Evolutionary conservation across 2,797 vertebrate species (phyloP).

Genomic region (Moxostoma hubbsi): DNA sequence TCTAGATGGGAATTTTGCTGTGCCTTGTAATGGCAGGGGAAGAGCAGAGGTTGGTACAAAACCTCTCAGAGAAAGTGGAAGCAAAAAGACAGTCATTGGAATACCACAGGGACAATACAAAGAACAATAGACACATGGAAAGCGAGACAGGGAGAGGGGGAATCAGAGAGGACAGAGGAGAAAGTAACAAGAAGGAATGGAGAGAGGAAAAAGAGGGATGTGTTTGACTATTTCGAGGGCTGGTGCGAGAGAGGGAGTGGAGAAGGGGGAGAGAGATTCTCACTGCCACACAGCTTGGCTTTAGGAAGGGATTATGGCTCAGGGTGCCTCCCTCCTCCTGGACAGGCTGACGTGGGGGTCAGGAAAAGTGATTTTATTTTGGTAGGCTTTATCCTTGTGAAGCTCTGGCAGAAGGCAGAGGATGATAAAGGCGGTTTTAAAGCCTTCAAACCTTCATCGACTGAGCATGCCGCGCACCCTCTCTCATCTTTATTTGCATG

Average conservation of each 20-base stretch:
- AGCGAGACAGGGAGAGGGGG: background rate
- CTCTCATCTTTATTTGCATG: slow-evolving; percentile 30
- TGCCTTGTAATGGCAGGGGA: slow-evolving; percentile 51
- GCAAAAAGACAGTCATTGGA: slow-evolving; percentile 56
- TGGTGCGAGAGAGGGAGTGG: background rate
- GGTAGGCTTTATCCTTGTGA: slow-evolving; percentile 61
- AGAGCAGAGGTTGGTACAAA: slow-evolving; percentile 59
- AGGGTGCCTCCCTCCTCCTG: slow-evolving; percentile 51
- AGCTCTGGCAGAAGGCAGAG: slow-evolving; percentile 56
- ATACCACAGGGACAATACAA: slow-evolving; percentile 51
- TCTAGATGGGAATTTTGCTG: slow-evolving; percentile 38
- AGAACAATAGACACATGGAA: slow-evolving; percentile 50
- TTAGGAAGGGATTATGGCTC: slow-evolving; percentile 56
- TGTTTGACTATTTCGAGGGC: background rate
- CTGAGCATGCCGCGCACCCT: slow-evolving; percentile 11
- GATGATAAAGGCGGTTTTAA: slow-evolving; percentile 55
- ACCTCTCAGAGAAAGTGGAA: slow-evolving; percentile 39
- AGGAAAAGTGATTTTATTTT: slow-evolving; percentile 60
- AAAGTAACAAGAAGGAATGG: too few species aligned
- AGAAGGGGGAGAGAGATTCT: slow-evolving; percentile 45
- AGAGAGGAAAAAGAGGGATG: slow-evolving; percentile 38
- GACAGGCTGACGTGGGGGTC: slow-evolving; percentile 52
- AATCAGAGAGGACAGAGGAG: too few species aligned
- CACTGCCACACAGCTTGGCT: slow-evolving; percentile 63
- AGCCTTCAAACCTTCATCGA: slow-evolving; percentile 56